Evolutionary conservation across 2,888 invertebrate genomes (phyloP), one percentile per base, ranked within the genome.

Genomic region (Amphipyra berbera): DNA sequence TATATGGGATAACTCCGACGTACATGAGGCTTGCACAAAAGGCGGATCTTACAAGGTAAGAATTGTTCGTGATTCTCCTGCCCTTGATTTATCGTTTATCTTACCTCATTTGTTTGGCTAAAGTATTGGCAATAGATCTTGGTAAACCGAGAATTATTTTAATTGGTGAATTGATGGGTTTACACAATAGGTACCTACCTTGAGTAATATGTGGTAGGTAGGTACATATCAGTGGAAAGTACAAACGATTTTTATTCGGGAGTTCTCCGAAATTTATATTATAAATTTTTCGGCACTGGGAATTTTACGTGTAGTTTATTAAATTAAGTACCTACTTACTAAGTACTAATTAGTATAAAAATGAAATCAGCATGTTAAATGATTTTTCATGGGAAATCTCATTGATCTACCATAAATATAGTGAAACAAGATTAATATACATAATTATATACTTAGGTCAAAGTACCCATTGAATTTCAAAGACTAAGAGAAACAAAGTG

Each of bases 1-100:
- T 99, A 76, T 99, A 98, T 89, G 97, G 97, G 13, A 97, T 99
- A 76, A 99, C 99, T 4, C 99, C 99, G 38, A 99, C 99, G 0
- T 98, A 98, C 89, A 90, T 96, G 30, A 95, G 99, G 66, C 96
- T 97, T 42, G 97, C 97, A 35, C 99, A 99, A 92, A 98, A 98
- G 90, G 99, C 99, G 9, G 99, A 99, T 90, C 94, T 99, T 10
- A 98, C 98, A 54, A 96, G 97, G 97, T 96, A 91, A 88, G 75
- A 64, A 70, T 70, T 83, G 66, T 78, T 76, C 90, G 90, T 93
- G 92, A 83, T 83, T 37, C 61, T 73, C 53, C 67, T 88, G 92
- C 88, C 94, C 93, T 94, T 92, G 91, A 80, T 88, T 81, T 56
- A 67, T 64, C 45, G 62, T 79, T 68, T 72, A 68, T 62, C 68